phyloP scores from a whole-genome alignment of 2,797 vertebrate species.

The Orientallactaga sibirica region DNA sequence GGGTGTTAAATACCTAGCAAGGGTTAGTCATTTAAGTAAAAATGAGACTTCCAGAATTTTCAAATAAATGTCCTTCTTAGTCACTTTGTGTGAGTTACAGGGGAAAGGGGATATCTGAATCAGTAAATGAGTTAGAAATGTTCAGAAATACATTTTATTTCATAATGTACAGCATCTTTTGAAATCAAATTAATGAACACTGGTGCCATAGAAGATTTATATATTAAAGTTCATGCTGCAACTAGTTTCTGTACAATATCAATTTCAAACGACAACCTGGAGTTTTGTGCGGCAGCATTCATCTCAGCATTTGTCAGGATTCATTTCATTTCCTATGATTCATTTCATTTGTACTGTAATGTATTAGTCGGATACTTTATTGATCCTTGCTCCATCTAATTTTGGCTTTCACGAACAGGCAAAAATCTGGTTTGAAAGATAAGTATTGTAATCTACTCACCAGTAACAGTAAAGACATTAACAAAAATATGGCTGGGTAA shows the following conservation, averaged over 20 bases:
- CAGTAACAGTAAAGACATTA: slow-evolving; percentile 28
- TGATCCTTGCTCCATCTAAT: slow-evolving; percentile 86
- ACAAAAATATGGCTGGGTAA: background rate
- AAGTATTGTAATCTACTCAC: slow-evolving; percentile 43
- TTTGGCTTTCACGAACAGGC: slow-evolving; percentile 76
- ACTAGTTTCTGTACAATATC: slow-evolving; percentile 78
- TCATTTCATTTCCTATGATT: slow-evolving; percentile 85
- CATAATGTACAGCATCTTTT: slow-evolving; percentile 11
- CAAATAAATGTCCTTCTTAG: slow-evolving; percentile 43
- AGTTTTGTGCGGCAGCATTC: slow-evolving; percentile 79
- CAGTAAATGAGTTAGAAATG: slow-evolving; percentile 53
- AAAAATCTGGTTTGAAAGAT: slow-evolving; percentile 81
- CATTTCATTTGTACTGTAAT: slow-evolving; percentile 83
- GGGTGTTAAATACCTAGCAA: background rate
- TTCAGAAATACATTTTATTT: slow-evolving; percentile 46
- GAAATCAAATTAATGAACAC: slow-evolving; percentile 63
- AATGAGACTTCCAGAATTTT: slow-evolving; percentile 41
- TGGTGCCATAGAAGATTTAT: slow-evolving; percentile 70
- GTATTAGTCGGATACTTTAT: slow-evolving; percentile 85
- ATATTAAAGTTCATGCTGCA: slow-evolving; percentile 77
- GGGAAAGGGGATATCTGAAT: background rate
- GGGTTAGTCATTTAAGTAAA: slow-evolving; percentile 12
- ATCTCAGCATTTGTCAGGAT: slow-evolving; percentile 84
- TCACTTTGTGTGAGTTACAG: background rate
- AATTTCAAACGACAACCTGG: slow-evolving; percentile 84